A percentile compares a stretch with the other conserved stretches of the same genome.
Conservation (phyloP, 2,888 invertebrate species). For the Arrhopalites spinosus region DNA sequence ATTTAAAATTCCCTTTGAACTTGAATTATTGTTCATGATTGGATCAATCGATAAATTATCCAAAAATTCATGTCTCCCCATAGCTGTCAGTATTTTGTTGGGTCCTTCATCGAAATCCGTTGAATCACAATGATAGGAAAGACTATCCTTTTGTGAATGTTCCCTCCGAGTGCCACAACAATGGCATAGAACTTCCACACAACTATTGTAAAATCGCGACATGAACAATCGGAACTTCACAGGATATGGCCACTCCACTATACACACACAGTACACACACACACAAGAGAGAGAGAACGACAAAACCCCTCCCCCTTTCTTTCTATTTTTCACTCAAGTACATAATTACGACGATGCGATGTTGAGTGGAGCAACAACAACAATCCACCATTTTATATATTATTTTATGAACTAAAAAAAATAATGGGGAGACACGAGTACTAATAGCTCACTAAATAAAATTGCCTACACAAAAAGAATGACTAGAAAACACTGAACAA, state of each 20-base stretch:
- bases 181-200: conserved; percentile 24
- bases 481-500: conserved; percentile 12
- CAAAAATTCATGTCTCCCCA: background rate
- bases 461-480: background rate
- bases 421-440: background rate
- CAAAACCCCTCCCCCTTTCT: background rate
- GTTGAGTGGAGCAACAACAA: background rate
- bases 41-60: background rate
- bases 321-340: background rate
- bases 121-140: conserved; percentile 27
- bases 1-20: background rate
- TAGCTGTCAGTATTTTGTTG: background rate
- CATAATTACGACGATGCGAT: background rate
- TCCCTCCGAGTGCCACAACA: conserved; percentile 33
- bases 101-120: conserved; percentile 38
- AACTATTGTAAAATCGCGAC: conserved; percentile 28
- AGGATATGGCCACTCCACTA: background rate
- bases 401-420: background rate
- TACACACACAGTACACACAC: background rate
- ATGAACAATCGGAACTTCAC: conserved; percentile 26
- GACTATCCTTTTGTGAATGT: background rate
- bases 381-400: background rate
- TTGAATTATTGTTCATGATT: conserved; percentile 19
- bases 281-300: background rate
- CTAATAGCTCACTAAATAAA: conserved; percentile 3